These are phyloP conservation scores for Avahi laniger DNA, from an alignment of 2,797 vertebrate species.

Conservation along the genomic window DNA sequence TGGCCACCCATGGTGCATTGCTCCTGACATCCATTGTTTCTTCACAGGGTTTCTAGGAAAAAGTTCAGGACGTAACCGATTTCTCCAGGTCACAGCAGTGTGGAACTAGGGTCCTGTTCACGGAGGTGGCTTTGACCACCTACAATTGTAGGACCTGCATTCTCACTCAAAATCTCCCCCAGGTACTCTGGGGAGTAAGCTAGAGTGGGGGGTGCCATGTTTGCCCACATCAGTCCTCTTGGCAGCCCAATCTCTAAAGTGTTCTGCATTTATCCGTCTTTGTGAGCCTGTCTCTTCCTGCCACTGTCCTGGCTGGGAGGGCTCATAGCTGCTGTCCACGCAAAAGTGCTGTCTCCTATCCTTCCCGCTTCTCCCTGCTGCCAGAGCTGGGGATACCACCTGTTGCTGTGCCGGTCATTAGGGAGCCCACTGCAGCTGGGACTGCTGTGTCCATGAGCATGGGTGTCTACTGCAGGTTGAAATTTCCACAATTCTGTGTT, in stretches of 20 bases:
- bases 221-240: background rate
- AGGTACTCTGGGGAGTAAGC: background rate
- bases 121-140: background rate
- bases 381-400: background rate
- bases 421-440: background rate
- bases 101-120: background rate
- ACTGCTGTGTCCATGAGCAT: background rate
- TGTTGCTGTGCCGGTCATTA: background rate
- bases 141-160: background rate
- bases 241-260: background rate
- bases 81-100: background rate
- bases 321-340: rapidly evolving
- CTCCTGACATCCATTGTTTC: background rate
- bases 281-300: background rate
- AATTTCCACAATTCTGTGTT: background rate
- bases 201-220: background rate
- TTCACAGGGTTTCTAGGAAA: background rate
- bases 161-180: background rate
- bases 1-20: background rate
- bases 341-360: background rate
- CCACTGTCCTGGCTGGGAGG: background rate
- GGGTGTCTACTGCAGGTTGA: background rate
- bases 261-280: background rate
- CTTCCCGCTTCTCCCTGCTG: background rate
- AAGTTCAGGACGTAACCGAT: background rate